Base-by-base conservation (phyloP, 2,797 vertebrate species). In the Lutjanus argentimaculatus region DNA sequence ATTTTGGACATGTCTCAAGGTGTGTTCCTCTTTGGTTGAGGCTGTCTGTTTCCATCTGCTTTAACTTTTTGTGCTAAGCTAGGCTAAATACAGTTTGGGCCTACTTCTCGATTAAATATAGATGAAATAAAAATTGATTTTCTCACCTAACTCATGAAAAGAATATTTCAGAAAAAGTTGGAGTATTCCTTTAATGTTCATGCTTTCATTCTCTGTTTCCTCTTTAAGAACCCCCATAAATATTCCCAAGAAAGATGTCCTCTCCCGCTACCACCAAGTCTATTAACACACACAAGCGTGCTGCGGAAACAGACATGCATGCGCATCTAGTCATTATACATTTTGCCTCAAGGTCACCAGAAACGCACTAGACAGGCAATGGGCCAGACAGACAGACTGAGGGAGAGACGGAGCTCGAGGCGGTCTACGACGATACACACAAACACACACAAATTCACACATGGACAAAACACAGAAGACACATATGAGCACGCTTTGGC, bases 341-440 rank as follows among this genome's bases (percentile, higher is more conserved):
- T 79, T 74, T 61, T 64, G 71, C 84, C 77, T 75, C 52, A 75
- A 88, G 70, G 80, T 86, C 74, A 83, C 46, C 1, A 30, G 48
- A 74, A 79, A 79, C 22, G 36, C 22, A 71, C 75, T 48, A 80
- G 65, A 75, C 53, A 59, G 75, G 59, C 72, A 72, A 46, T 0
- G 21, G 58, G 46, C 51, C 43, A 66, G 66, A 70, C 58, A 69
- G 40, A 25, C 15, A 49, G 45, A 49, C 8, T 51, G 19, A 51
- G 16, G 25, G 21, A 49, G 63, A 67, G 62, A 79, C 6, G 6
- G 53, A 30, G 63, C 55, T 46, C 7, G 3, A 49, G 69, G 78
- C 19, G 4, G 51, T 45, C 48, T 12, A 14, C 55, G 48, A 51
- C 48, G 16, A 58, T 14, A 68, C 57, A 67, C 46, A 59, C 19